A percentile compares a stretch with the other conserved stretches of the same genome.
Conservation (phyloP, 1,140 invertebrate species). For the Listronotus oregonensis region DNA sequence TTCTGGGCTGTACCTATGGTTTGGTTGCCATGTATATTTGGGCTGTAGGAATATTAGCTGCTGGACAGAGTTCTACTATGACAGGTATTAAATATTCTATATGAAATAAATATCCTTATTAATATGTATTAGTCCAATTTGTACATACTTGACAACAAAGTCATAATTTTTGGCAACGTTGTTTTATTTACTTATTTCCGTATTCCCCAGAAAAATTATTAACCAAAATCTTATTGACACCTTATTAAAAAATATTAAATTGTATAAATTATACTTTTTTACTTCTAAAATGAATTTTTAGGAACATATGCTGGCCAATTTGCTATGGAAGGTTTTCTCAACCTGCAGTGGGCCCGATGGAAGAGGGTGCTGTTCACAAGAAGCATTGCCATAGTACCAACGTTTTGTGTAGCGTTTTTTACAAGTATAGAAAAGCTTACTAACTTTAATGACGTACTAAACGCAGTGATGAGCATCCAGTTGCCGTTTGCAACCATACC, state of each 20-base stretch:
- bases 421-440: slow-evolving; percentile 77
- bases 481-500: slow-evolving; percentile 84
- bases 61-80: slow-evolving; percentile 92
- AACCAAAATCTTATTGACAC: too few species aligned
- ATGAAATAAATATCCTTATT: background rate
- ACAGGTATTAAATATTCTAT: slow-evolving; percentile 60
- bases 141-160: background rate
- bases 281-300: slow-evolving; percentile 20
- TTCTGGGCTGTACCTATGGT: slow-evolving; percentile 84
- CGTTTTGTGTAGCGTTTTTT: slow-evolving; percentile 79
- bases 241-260: too few species aligned
- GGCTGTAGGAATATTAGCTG: slow-evolving; percentile 88
- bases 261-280: too few species aligned
- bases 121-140: background rate
- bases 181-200: too few species aligned
- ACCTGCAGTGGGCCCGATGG: slow-evolving; percentile 88
- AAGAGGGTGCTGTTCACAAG: slow-evolving; percentile 85
- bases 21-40: slow-evolving; percentile 84
- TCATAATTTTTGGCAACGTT: background rate
- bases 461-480: slow-evolving; percentile 87
- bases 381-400: slow-evolving; percentile 87
- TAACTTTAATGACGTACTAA: slow-evolving; percentile 87
- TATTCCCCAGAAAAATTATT: too few species aligned
- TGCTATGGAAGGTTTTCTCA: slow-evolving; percentile 86
- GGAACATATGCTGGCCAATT: slow-evolving; percentile 76